Conservation (phyloP, 2,888 invertebrate species). For the Andrena camellia region DNA sequence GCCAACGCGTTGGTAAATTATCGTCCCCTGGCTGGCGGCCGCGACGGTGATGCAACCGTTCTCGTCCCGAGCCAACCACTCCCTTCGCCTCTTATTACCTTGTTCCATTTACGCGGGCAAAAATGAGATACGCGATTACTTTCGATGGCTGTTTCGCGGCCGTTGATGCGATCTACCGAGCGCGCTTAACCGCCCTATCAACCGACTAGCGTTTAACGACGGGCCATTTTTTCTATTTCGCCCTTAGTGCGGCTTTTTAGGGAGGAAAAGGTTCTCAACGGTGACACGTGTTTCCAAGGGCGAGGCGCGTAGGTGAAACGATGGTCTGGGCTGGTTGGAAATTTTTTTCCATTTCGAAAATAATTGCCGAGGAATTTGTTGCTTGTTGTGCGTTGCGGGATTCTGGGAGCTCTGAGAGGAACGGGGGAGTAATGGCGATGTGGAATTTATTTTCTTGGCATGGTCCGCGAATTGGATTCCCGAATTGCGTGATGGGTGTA, state of each 20-base stretch:
- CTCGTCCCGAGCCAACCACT: constrained; percentile 43
- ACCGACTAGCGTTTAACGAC: constrained; percentile 17
- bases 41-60: constrained; percentile 39
- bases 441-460: background rate
- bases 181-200: constrained; percentile 16
- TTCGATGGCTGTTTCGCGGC: constrained; percentile 44
- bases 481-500: too few species aligned
- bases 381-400: background rate
- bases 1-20: constrained; percentile 54
- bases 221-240: background rate
- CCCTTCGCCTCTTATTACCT: constrained; percentile 57
- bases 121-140: constrained; percentile 54
- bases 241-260: background rate
- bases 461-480: too few species aligned
- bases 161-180: constrained; percentile 23
- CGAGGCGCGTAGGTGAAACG: background rate
- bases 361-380: background rate
- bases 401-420: background rate
- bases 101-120: constrained; percentile 50
- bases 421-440: background rate
- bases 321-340: background rate
- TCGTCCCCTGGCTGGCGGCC: constrained; percentile 27
- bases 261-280: background rate
- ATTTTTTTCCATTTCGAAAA: background rate
- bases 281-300: background rate